Conservation (phyloP, 2,113 vertebrate genomes). For the Megaptera novaeangliae region DNA sequence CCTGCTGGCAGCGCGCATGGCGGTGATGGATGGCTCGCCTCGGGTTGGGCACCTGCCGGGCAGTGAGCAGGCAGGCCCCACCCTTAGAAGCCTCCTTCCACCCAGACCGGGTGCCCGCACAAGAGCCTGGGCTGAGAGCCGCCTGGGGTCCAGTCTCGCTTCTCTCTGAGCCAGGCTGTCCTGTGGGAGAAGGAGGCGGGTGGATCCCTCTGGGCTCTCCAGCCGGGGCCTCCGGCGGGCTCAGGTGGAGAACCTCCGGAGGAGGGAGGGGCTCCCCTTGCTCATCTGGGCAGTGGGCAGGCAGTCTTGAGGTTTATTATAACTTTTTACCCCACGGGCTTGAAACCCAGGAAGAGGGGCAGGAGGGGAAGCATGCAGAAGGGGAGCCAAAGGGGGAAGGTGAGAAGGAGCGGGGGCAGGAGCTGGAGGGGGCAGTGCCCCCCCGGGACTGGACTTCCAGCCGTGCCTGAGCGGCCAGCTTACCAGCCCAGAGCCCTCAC, state of each 20-base stretch:
- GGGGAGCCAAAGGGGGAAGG: neutral
- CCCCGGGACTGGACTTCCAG: neutral
- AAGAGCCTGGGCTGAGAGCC: neutral
- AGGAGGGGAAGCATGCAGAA: neutral
- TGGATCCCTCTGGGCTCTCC: too few relatives aligned
- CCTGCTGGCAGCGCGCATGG: accelerated
- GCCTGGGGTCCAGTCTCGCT: neutral
- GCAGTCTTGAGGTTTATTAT: neutral
- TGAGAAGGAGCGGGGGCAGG: neutral
- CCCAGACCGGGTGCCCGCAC: neutral
- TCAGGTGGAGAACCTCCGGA: neutral
- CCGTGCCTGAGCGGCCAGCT: neutral
- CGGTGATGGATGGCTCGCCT: neutral
- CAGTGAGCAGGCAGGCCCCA: neutral
- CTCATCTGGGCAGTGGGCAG: neutral
- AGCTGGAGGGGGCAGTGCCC: neutral
- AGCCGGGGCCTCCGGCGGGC: neutral
- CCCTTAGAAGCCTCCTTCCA: neutral
- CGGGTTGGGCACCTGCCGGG: neutral
- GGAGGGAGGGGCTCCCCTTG: too few relatives aligned
- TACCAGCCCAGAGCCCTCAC: neutral
- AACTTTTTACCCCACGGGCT: neutral
- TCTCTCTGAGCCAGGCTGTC: neutral
- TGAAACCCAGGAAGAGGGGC: neutral
- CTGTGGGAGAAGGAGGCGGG: neutral